Evolutionary conservation across 2,797 vertebrate genomes (phyloP).

Genomic region (Fundulus diaphanus): DNA sequence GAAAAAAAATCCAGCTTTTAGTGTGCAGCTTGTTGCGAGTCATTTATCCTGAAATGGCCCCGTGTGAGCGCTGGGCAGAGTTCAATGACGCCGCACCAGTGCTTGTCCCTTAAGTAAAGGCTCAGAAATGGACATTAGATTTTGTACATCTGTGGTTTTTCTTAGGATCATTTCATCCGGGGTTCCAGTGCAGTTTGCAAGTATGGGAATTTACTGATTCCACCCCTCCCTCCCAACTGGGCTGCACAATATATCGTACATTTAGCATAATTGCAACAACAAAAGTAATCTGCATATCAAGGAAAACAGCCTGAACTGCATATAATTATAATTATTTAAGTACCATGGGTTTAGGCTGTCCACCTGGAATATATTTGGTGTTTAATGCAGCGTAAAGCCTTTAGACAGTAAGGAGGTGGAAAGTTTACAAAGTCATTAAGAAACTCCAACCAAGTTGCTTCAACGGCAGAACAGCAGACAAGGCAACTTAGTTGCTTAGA

Average conservation of each 20-base stretch:
- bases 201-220: not conserved
- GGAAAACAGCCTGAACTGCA: too few relatives aligned
- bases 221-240: too few relatives aligned
- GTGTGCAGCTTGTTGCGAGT: slow-evolving; percentile 4
- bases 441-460: not conserved
- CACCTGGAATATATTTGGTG: too few relatives aligned
- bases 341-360: too few relatives aligned
- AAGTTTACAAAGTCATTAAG: not conserved
- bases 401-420: too few relatives aligned
- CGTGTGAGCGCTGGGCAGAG: slow-evolving; percentile 46
- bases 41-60: slow-evolving; percentile 6
- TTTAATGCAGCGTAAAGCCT: too few relatives aligned
- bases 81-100: slow-evolving; percentile 9
- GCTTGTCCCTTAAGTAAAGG: not conserved
- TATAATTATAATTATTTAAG: too few relatives aligned
- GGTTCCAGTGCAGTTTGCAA: not conserved
- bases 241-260: too few relatives aligned
- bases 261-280: too few relatives aligned
- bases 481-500: not conserved
- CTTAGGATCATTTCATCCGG: not conserved
- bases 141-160: not conserved
- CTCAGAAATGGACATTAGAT: not conserved
- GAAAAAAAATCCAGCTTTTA: slow-evolving; percentile 2
- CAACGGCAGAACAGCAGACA: not conserved
- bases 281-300: too few relatives aligned